Base-by-base conservation (phyloP, 2,888 invertebrate species). In the Brachycybe producta region DNA sequence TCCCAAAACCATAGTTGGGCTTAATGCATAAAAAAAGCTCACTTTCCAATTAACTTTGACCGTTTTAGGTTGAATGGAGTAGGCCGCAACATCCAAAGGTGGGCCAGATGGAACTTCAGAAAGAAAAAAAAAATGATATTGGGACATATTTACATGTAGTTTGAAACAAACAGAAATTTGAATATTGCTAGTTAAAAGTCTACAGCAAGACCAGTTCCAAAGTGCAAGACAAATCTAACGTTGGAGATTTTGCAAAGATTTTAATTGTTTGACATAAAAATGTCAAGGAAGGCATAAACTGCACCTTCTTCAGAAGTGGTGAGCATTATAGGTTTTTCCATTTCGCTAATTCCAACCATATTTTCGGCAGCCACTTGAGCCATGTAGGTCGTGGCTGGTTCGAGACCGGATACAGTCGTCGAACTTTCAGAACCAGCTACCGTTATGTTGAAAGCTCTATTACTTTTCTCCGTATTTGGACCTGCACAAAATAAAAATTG, bases 251-350 rank as follows among this genome's bases (percentile, higher is more conserved):
- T 17, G 19, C n/a, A 36, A 36, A 30, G 30, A 30, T 30, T 15
- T 36, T 11, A 36, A n/a, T n/a, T n/a, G n/a, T n/a, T n/a, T n/a
- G n/a, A n/a, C n/a, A n/a, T n/a, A n/a, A n/a, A n/a, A n/a, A n/a
- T n/a, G n/a, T n/a, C n/a, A n/a, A n/a, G n/a, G n/a, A n/a, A n/a
- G n/a, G n/a, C n/a, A n/a, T n/a, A n/a, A 30, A 23, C 4, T 19
- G 13, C 24, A 53, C 53, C 53, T 53, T 53, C 53, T 41, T 53
- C 53, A 7, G 41, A 30, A 28, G 53, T 53, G 8, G 50, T 51
- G 27, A 53, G 27, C 27, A 24, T 46, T 19, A 53, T 47, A 11
- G 45, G 38, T 41, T 53, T 45, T 41, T 51, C 51, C 19, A 45
- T 27, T 26, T 51, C 50, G 38, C 53, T 51, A 2, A 46, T 7